Evolutionary conservation across 1,140 invertebrate genomes (phyloP).

Genomic region (Acromyrmex heyeri): DNA sequence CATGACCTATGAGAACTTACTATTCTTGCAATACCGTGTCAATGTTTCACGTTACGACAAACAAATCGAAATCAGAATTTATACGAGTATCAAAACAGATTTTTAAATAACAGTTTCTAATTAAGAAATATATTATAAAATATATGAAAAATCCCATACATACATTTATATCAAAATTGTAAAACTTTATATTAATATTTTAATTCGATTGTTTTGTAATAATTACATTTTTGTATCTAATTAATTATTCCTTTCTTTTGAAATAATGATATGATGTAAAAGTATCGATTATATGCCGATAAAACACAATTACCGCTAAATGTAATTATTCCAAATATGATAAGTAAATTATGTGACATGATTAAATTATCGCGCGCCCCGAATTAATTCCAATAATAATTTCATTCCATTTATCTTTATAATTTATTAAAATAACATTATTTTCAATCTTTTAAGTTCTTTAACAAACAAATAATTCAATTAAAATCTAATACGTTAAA

Average conservation of each 20-base stretch:
- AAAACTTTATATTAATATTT: not conserved
- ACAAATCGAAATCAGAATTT: not conserved
- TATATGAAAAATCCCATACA: not conserved
- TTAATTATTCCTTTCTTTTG: not conserved
- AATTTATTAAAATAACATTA: conserved; percentile 11
- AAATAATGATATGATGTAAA: conserved; percentile 3
- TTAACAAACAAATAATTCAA: not conserved
- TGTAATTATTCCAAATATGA: conserved; percentile 14
- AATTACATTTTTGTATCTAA: not conserved
- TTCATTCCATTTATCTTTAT: not conserved
- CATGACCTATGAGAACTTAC: conserved; percentile 6
- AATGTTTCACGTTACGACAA: not conserved
- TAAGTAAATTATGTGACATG: not conserved
- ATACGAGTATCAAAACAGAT: not conserved
- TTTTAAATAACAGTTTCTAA: not conserved
- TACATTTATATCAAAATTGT: not conserved
- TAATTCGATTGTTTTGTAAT: not conserved
- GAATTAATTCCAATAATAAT: conserved; percentile 19
- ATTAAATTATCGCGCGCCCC: not conserved
- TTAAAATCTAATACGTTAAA: not conserved
- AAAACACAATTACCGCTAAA: not conserved
- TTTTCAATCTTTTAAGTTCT: not conserved
- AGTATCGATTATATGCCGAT: not conserved
- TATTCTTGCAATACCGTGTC: not conserved
- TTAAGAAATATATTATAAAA: not conserved